Conservation (phyloP, 2,888 invertebrate genomes). For the Epinotia bilunana region DNA sequence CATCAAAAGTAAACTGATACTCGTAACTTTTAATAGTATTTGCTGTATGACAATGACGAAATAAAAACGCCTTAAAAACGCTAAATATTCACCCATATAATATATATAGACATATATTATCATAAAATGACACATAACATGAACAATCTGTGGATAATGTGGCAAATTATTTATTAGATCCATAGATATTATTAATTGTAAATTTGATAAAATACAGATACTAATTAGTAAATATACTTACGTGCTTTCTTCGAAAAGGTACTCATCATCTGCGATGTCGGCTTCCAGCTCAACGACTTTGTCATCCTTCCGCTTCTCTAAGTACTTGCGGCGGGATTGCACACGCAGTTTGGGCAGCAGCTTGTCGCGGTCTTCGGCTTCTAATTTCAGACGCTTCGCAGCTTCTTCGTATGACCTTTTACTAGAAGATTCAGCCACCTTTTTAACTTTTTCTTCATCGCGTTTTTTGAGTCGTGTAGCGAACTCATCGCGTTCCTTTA, state of each 20-base stretch:
- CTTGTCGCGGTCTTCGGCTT: slow-evolving; percentile 93
- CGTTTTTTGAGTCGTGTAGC: slow-evolving; percentile 93
- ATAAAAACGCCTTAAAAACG: too few species aligned
- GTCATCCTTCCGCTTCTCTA: slow-evolving; percentile 98
- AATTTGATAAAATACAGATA: not conserved
- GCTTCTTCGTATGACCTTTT: slow-evolving; percentile 93
- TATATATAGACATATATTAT: too few species aligned
- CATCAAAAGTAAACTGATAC: too few species aligned
- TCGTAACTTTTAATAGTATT: too few species aligned
- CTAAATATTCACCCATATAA: too few species aligned
- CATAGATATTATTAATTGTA: not conserved
- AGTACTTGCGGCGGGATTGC: slow-evolving; percentile 96
- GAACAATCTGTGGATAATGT: not conserved
- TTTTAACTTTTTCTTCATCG: slow-evolving; percentile 95
- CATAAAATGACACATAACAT: too few species aligned
- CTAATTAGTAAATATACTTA: slow-evolving; percentile 63
- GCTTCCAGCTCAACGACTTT: slow-evolving; percentile 98
- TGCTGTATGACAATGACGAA: too few species aligned
- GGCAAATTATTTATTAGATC: too few species aligned
- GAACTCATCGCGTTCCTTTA: slow-evolving; percentile 97
- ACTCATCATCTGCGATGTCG: slow-evolving; percentile 98
- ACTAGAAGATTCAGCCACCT: slow-evolving; percentile 88
- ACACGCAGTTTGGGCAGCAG: slow-evolving; percentile 94
- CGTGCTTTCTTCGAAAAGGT: slow-evolving; percentile 94
- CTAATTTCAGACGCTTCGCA: slow-evolving; percentile 94